phyloP scores from a whole-genome alignment of 2,797 vertebrate genomes.

The Somateria mollissima region DNA sequence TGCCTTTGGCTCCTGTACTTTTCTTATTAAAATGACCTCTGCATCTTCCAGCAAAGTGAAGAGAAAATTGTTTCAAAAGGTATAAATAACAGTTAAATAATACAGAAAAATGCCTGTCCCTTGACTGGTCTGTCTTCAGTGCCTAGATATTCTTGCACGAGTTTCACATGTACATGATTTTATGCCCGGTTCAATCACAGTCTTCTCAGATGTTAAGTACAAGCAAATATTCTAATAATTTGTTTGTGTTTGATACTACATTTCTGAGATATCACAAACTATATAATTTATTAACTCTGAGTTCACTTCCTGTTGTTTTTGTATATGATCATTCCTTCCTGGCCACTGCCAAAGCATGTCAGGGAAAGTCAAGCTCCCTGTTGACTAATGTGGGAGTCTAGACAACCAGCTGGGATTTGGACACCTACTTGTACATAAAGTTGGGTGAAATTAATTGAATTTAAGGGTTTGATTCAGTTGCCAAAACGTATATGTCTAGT shows the following conservation, averaged over 20 bases:
- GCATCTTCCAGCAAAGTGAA: background rate
- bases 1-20: background rate
- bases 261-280: background rate
- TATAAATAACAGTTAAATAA: background rate
- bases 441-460: background rate
- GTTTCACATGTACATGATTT: background rate
- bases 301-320: background rate
- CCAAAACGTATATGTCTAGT: background rate
- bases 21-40: background rate
- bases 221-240: background rate
- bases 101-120: background rate
- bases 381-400: background rate
- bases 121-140: background rate
- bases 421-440: background rate
- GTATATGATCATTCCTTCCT: background rate
- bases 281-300: background rate
- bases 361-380: background rate
- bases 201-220: background rate
- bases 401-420: background rate
- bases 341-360: background rate
- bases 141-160: background rate
- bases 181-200: background rate
- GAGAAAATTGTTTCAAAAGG: background rate
- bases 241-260: background rate
- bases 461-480: background rate